Evolutionary conservation across 1,140 invertebrate genomes (phyloP).

Genomic region (Theocolax elegans): DNA sequence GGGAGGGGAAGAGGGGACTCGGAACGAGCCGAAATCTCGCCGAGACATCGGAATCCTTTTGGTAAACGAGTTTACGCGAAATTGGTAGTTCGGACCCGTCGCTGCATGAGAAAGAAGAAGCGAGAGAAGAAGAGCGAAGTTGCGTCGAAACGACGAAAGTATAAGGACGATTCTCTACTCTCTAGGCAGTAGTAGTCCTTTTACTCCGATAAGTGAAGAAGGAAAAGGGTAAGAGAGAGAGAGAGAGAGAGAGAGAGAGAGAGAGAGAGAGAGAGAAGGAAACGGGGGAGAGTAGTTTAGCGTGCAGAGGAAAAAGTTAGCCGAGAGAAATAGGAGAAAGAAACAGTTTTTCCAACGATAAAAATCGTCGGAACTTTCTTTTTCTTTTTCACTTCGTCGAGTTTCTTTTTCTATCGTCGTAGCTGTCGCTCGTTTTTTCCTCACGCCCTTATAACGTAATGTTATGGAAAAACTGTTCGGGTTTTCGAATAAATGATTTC

Average conservation of each 20-base stretch:
- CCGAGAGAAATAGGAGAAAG: slow-evolving; percentile 16
- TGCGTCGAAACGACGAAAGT: slow-evolving; percentile 30
- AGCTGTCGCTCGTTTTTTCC: background rate
- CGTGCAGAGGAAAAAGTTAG: slow-evolving; percentile 7
- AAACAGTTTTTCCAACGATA: slow-evolving; percentile 32
- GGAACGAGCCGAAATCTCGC: slow-evolving; percentile 32
- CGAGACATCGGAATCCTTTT: slow-evolving; percentile 36
- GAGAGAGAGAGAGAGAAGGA: too few relatives aligned
- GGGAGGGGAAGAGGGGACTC: too few relatives aligned
- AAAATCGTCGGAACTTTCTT: slow-evolving; percentile 28
- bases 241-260: too few relatives aligned
- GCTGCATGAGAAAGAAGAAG: slow-evolving; percentile 38
- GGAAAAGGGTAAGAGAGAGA: too few relatives aligned
- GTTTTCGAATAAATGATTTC: slow-evolving; percentile 20
- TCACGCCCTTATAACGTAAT: slow-evolving; percentile 3
- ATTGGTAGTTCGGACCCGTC: slow-evolving; percentile 38
- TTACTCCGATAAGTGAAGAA: slow-evolving; percentile 7
- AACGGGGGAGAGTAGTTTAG: too few relatives aligned
- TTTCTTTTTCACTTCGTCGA: background rate
- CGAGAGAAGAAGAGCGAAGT: slow-evolving; percentile 37
- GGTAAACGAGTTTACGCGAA: slow-evolving; percentile 41
- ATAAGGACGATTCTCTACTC: slow-evolving; percentile 30
- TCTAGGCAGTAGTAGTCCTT: background rate
- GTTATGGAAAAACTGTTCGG: slow-evolving; percentile 1
- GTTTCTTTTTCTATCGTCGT: background rate